Percentiles rank a stretch among this genome's conserved stretches.
Evolutionary conservation across 2,888 invertebrate species (phyloP).

Genomic region (Eupeodes luniger): DNA sequence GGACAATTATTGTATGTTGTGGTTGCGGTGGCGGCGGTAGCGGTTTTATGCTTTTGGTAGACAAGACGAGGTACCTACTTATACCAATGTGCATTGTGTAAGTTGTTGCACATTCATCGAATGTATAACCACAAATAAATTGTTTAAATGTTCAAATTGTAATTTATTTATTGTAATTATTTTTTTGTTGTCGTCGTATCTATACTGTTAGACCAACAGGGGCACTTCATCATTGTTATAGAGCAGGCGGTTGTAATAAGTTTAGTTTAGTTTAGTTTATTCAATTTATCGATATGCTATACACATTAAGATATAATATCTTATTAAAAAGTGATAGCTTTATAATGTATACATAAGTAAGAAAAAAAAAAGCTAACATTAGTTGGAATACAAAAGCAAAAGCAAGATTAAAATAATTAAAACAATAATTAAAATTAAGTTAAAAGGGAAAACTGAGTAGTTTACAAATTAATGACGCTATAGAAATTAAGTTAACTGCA

Average conservation of each 20-base stretch:
- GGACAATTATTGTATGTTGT: constrained; percentile 38
- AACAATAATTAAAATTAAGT: too few species aligned
- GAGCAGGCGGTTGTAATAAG: constrained; percentile 2
- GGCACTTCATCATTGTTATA: constrained; percentile 11
- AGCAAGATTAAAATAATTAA: too few species aligned
- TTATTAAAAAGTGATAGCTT: too few species aligned
- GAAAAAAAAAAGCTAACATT: too few species aligned
- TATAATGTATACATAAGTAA: too few species aligned
- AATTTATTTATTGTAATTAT: constrained; percentile 53
- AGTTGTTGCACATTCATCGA: constrained; percentile 64
- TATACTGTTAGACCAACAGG: constrained; percentile 1
- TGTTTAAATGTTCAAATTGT: constrained; percentile 66
- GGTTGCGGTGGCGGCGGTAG: background rate
- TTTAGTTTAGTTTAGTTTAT: too few species aligned
- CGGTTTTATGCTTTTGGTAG: background rate
- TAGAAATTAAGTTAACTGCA: too few species aligned
- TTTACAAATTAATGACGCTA: too few species aligned
- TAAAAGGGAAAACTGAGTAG: too few species aligned
- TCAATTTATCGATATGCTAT: too few species aligned
- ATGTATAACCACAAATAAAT: constrained; percentile 67
- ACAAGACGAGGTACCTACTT: background rate
- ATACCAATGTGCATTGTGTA: constrained; percentile 53
- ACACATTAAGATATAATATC: too few species aligned
- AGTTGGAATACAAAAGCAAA: too few species aligned
- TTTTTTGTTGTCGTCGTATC: background rate